These are phyloP conservation scores for Xiphophorus birchmanni DNA, from an alignment of 2,797 vertebrate genomes.

Conservation along the genomic window DNA sequence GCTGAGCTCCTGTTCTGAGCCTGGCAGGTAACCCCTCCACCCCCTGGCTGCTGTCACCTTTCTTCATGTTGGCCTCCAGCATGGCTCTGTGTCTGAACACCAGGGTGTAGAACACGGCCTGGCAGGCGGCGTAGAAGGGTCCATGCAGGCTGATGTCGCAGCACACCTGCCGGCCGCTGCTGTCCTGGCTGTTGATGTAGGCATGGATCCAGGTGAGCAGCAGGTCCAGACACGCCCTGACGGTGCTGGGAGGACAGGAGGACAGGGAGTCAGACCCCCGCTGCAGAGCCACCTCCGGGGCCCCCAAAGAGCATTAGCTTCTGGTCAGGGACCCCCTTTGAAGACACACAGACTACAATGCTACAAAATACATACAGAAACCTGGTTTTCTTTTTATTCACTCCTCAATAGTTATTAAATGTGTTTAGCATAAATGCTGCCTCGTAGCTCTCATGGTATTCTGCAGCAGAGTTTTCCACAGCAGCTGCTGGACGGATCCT, in stretches of 20 bases:
- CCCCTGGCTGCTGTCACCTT: slow-evolving; percentile 76
- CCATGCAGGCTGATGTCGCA: slow-evolving; percentile 91
- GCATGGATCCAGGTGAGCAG: slow-evolving; percentile 90
- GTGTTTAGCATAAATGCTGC: too few relatives aligned
- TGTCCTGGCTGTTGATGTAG: slow-evolving; percentile 92
- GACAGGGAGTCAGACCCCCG: background rate
- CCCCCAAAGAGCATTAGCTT: background rate
- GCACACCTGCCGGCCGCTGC: slow-evolving; percentile 82
- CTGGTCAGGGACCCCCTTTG: too few relatives aligned
- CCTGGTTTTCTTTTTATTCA: too few relatives aligned
- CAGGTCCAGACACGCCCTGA: slow-evolving; percentile 92
- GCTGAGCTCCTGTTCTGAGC: background rate
- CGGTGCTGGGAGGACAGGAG: slow-evolving; percentile 67
- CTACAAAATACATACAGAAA: too few relatives aligned
- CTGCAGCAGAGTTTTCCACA: too few relatives aligned
- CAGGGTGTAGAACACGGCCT: slow-evolving; percentile 92
- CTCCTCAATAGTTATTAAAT: too few relatives aligned
- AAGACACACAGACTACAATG: too few relatives aligned
- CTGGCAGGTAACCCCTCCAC: too few relatives aligned
- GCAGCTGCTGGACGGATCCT: too few relatives aligned
- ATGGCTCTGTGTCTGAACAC: slow-evolving; percentile 91
- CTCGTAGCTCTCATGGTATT: too few relatives aligned
- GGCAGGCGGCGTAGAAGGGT: slow-evolving; percentile 91
- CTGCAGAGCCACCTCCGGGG: background rate
- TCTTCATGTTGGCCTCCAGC: slow-evolving; percentile 88